Evolutionary conservation across 1,140 invertebrate genomes (phyloP).

Genomic region (Drosophila ogumai): DNA sequence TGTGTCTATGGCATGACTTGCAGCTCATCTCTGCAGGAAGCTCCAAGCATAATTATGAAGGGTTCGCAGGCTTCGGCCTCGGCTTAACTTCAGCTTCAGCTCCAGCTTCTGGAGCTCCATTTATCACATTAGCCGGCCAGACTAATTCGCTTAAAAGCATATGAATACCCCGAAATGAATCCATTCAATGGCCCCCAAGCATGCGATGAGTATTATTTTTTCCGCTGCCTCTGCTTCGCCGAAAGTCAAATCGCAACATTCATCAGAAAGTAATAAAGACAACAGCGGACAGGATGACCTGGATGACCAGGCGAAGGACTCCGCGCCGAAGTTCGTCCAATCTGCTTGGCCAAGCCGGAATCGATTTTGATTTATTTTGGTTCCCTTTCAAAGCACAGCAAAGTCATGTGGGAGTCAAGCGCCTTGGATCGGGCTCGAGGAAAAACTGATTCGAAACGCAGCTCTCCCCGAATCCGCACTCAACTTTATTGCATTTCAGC

Average conservation of each 20-base stretch:
- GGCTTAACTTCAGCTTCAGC: background rate
- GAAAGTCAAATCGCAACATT: constrained; percentile 47
- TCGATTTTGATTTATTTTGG: constrained; percentile 22
- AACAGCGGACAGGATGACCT: constrained; percentile 15
- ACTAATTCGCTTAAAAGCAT: constrained; percentile 72
- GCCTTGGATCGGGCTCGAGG: background rate
- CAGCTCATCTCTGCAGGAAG: constrained; percentile 19
- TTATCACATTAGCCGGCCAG: constrained; percentile 69
- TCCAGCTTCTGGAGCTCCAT: constrained; percentile 29
- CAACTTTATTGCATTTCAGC: constrained; percentile 76
- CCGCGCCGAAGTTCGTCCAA: constrained; percentile 3
- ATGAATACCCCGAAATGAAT: constrained; percentile 50
- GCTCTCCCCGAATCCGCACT: constrained; percentile 46
- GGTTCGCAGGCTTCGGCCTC: constrained; percentile 31
- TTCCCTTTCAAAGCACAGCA: background rate
- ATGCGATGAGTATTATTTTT: constrained; percentile 46
- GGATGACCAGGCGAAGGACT: constrained; percentile 1
- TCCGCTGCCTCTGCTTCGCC: constrained; percentile 1
- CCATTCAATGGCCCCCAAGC: constrained; percentile 44
- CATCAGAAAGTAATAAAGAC: constrained; percentile 55
- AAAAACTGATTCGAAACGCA: constrained; percentile 1
- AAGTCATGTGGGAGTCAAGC: constrained; percentile 2
- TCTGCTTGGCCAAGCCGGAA: constrained; percentile 9
- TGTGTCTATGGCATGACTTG: constrained; percentile 42
- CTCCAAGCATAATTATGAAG: constrained; percentile 57